Evolutionary conservation across 2,797 vertebrate genomes (phyloP), one percentile per base, ranked within the genome.

Genomic region (Amblyopsis hoosieri): DNA sequence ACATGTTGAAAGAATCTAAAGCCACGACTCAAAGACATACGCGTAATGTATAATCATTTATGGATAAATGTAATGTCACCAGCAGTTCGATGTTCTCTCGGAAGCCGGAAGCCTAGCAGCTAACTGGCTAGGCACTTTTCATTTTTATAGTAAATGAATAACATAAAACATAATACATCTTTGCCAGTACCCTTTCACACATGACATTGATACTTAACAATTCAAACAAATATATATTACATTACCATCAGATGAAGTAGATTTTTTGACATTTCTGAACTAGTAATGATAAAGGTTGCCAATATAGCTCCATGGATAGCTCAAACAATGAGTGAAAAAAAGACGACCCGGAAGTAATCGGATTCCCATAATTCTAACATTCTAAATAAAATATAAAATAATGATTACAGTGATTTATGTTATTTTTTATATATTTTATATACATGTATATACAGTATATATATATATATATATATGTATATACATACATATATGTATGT

Each of bases 341-440:
- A 15, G 29, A 7, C 59, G 64, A 83, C 77, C 83, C 84, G 88
- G 89, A 90, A 85, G 85, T 82, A 51, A 76, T 67, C 50, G 45
- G 63, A 59, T 57, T 50, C 54, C 54, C 37, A 37, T 37, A 37
- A 37, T 37, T 37, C 37, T 7, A 37, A 37, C 15, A 2, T 7
- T 15, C 49, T 14, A 2, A 6, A 14, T 48, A 5, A 17, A 17
- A 51, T 8, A 17, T 11, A 14, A 14, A 51, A 51, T n/a, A 17
- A 15, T 17, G 0, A 3, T 23, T 23, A 23, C 23, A 23, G 3
- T 23, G 3, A 23, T 23, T 3, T 23, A 49, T 23, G 19, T 23
- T 23, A 23, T 19, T 23, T 23, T 19, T 2, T 19, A 19, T 19
- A 19, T 19, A 19, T 17, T 19, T 2, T 19, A 19, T 19, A 19